Conservation (phyloP, 2,888 invertebrate species). For the Globia sparganii region DNA sequence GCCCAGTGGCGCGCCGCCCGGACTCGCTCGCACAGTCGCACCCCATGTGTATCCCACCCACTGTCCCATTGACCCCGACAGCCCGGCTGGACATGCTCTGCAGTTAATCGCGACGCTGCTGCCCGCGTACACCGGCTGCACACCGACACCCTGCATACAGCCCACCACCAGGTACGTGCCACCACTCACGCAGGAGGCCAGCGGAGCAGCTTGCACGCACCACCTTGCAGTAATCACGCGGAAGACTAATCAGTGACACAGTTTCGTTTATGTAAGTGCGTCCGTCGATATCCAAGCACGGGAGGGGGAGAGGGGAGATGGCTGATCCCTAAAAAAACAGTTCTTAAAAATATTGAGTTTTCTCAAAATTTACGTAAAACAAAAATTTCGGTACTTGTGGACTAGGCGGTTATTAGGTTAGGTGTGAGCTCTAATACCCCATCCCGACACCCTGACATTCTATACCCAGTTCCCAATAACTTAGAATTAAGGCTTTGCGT, state of each 20-base stretch:
- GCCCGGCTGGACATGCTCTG: slow-evolving; percentile 74
- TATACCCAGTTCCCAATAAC: slow-evolving; percentile 13
- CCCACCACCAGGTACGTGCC: slow-evolving; percentile 72
- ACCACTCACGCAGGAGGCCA: slow-evolving; percentile 28
- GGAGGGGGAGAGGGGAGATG: slow-evolving; percentile 39
- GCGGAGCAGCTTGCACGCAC: slow-evolving; percentile 26
- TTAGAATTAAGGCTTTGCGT: slow-evolving; percentile 65
- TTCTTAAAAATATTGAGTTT: slow-evolving; percentile 8
- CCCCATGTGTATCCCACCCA: slow-evolving; percentile 76
- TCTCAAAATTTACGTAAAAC: not conserved
- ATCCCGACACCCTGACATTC: slow-evolving; percentile 12
- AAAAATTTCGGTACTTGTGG: slow-evolving; percentile 7
- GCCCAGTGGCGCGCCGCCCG: slow-evolving; percentile 71
- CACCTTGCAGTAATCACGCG: slow-evolving; percentile 44
- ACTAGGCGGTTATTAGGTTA: slow-evolving; percentile 29
- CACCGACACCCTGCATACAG: slow-evolving; percentile 69
- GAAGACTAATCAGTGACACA: slow-evolving; percentile 47
- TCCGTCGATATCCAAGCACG: slow-evolving; percentile 71
- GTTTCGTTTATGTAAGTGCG: slow-evolving; percentile 77
- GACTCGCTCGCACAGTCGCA: slow-evolving; percentile 51
- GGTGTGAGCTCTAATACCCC: slow-evolving; percentile 21
- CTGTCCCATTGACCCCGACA: slow-evolving; percentile 74
- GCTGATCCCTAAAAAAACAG: slow-evolving; percentile 24
- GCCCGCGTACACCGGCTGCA: slow-evolving; percentile 73
- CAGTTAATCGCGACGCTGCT: slow-evolving; percentile 76